A percentile compares a stretch with the other conserved stretches of the same genome.
Conservation (phyloP, 2,888 invertebrate genomes). For the Drosophila diplacantha region DNA sequence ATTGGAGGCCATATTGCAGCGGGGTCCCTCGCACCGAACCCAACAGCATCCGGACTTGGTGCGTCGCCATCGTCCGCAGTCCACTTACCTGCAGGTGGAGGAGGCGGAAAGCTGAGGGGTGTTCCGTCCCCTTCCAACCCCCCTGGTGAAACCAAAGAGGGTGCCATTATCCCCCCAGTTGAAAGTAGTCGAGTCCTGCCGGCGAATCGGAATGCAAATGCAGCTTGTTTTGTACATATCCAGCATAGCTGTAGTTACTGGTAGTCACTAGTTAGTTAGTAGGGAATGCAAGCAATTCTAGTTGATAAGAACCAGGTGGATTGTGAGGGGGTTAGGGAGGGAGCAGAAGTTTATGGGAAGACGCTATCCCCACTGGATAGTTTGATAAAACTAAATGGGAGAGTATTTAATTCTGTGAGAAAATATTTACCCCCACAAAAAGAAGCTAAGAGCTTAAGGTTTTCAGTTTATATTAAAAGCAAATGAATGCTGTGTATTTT, state of each 20-base stretch:
- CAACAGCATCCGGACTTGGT: constrained; percentile 60
- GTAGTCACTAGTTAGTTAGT: constrained; percentile 42
- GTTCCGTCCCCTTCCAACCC: background rate
- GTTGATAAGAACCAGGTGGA: constrained; percentile 49
- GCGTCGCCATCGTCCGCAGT: constrained; percentile 63
- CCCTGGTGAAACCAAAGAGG: constrained; percentile 33
- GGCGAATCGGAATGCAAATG: constrained; percentile 59
- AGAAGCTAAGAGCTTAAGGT: background rate
- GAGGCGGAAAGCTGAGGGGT: constrained; percentile 22
- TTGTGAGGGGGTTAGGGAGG: background rate
- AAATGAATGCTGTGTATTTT: background rate
- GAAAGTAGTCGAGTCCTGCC: constrained; percentile 41
- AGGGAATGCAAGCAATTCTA: constrained; percentile 54
- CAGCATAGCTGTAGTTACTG: constrained; percentile 26
- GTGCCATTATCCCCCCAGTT: constrained; percentile 42
- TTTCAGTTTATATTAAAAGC: background rate
- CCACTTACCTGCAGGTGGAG: constrained; percentile 47
- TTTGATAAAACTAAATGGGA: background rate
- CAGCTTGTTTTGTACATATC: constrained; percentile 29
- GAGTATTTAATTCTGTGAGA: background rate
- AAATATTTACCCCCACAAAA: background rate
- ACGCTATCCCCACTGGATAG: background rate
- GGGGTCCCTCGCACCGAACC: constrained; percentile 70
- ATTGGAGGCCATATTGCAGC: constrained; percentile 73
- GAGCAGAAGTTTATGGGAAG: background rate